Evolutionary conservation across 2,888 invertebrate species (phyloP).

Genomic region (Leucophenga maculata): DNA sequence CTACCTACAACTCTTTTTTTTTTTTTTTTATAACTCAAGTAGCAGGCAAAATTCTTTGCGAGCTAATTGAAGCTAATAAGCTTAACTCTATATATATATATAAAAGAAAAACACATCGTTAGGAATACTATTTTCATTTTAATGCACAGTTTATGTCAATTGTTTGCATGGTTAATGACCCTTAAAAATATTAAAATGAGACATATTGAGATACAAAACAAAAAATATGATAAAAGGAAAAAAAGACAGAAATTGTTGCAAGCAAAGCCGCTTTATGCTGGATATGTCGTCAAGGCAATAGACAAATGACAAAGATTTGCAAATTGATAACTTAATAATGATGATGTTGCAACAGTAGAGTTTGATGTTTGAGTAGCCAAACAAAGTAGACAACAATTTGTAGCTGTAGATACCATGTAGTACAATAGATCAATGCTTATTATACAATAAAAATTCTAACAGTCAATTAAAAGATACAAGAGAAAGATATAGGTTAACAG

Average conservation of each 20-base stretch:
- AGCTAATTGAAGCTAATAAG: constrained; percentile 12
- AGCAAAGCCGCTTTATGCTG: neutral
- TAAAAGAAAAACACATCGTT: too few species aligned
- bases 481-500: neutral
- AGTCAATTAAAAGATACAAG: neutral
- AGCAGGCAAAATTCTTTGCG: too few species aligned
- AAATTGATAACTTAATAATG: constrained; percentile 34
- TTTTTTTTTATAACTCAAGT: neutral
- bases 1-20: neutral
- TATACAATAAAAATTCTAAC: too few species aligned
- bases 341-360: neutral
- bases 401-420: neutral
- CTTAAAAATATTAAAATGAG: neutral
- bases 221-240: too few species aligned
- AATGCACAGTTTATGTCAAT: too few species aligned
- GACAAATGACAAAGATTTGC: constrained; percentile 46
- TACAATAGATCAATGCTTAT: neutral
- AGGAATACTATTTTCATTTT: too few species aligned
- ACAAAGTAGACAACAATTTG: neutral
- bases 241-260: neutral
- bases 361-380: too few species aligned
- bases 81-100: neutral
- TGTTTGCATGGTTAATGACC: neutral
- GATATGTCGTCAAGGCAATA: constrained; percentile 47
- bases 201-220: neutral